Conservation (phyloP, 2,888 invertebrate genomes). For the Cephus spinipes region DNA sequence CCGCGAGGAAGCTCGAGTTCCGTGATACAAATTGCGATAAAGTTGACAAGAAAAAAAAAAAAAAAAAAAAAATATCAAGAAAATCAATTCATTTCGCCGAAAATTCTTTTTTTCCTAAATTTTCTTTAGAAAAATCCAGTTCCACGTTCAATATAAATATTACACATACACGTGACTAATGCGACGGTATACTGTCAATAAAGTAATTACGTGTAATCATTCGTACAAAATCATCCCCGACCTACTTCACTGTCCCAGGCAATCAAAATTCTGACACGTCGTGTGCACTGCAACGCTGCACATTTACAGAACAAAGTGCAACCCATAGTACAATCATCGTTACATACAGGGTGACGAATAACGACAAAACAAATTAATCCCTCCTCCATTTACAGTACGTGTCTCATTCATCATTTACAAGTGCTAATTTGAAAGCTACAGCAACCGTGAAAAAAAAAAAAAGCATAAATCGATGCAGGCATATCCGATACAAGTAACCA, state of each 20-base stretch:
- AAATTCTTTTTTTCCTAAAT: too few species aligned
- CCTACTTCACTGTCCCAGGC: not conserved
- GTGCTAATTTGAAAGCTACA: not conserved
- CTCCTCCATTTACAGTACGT: not conserved
- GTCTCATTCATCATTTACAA: not conserved
- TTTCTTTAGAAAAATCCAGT: not conserved
- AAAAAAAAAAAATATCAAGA: too few species aligned
- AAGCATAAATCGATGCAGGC: not conserved
- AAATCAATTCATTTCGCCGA: too few species aligned
- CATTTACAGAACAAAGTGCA: not conserved
- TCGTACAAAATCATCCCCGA: not conserved
- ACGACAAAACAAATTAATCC: not conserved
- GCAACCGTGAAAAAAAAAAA: not conserved
- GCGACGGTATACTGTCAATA: not conserved
- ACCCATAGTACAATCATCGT: not conserved
- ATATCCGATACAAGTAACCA: too few species aligned
- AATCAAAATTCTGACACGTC: not conserved
- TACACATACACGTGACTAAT: not conserved
- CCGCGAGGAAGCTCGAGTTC: too few species aligned
- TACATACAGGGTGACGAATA: not conserved
- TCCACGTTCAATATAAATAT: not conserved
- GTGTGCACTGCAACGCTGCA: not conserved
- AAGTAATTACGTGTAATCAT: not conserved
- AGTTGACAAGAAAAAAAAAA: too few species aligned
- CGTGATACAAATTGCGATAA: too few species aligned